phyloP scores from a whole-genome alignment of 2,888 invertebrate species.

The Unio delphinus region DNA sequence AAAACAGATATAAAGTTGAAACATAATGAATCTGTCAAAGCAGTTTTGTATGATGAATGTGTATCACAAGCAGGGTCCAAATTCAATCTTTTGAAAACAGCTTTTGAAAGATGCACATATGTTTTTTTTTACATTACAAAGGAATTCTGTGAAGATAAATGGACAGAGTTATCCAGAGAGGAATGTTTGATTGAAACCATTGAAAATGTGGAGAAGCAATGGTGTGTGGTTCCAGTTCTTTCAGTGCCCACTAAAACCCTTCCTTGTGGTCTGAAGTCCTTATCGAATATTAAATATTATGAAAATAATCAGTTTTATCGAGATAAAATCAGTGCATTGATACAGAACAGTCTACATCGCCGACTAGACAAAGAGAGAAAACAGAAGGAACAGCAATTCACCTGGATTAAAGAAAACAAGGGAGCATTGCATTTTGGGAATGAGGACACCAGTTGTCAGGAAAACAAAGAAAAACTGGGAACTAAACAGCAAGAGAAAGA shows the following conservation, averaged over 20 bases:
- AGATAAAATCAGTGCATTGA: too few relatives aligned
- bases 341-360: too few relatives aligned
- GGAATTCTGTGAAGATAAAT: slow-evolving; percentile 46
- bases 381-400: too few relatives aligned
- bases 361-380: too few relatives aligned
- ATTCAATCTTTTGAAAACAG: slow-evolving; percentile 30
- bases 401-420: too few relatives aligned
- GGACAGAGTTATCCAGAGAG: slow-evolving; percentile 53
- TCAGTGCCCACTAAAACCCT: slow-evolving; percentile 22
- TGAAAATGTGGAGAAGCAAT: slow-evolving; percentile 43
- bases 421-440: too few relatives aligned
- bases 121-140: slow-evolving; percentile 53
- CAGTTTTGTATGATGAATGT: slow-evolving; percentile 47
- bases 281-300: too few relatives aligned
- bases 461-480: too few relatives aligned
- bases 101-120: slow-evolving; percentile 53
- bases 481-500: too few relatives aligned
- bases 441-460: too few relatives aligned
- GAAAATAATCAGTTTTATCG: too few relatives aligned
- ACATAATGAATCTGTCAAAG: slow-evolving; percentile 21
- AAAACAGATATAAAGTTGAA: slow-evolving; percentile 22
- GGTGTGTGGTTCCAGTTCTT: slow-evolving; percentile 61
- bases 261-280: slow-evolving; percentile 34
- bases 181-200: slow-evolving; percentile 57
- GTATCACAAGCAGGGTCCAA: slow-evolving; percentile 17